phyloP scores from a whole-genome alignment of 2,797 vertebrate species.

The Poeciliopsis infans region DNA sequence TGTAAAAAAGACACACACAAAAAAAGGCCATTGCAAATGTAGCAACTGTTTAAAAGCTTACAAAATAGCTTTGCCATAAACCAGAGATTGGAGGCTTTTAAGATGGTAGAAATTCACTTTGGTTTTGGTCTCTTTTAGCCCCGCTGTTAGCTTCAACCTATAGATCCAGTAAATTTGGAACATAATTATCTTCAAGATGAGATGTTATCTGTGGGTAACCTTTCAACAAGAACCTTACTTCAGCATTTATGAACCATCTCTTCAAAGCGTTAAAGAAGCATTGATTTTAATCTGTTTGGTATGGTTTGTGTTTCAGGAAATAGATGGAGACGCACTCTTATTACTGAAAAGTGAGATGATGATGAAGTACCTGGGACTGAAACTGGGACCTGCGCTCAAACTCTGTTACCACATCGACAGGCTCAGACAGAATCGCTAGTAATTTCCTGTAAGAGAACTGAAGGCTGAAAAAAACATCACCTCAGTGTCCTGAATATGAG shows the following conservation, averaged over 20 bases:
- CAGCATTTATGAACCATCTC: background rate
- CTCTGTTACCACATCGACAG: constrained; percentile 97
- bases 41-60: background rate
- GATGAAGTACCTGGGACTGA: constrained; percentile 98
- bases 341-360: constrained; percentile 96
- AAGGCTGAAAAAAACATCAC: constrained; percentile 35
- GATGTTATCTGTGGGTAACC: background rate
- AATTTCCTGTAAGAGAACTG: constrained; percentile 52
- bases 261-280: background rate
- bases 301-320: constrained; percentile 84
- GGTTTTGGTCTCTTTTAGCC: background rate
- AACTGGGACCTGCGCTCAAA: constrained; percentile 94
- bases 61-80: background rate
- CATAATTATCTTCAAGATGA: background rate
- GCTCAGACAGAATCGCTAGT: constrained; percentile 92
- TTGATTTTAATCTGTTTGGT: background rate
- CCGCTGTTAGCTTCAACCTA: background rate
- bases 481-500: constrained; percentile 30
- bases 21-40: background rate
- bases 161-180: background rate
- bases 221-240: background rate
- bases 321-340: constrained; percentile 92
- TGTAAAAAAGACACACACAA: background rate
- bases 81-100: background rate
- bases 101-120: background rate